phyloP scores from a whole-genome alignment of 2,888 invertebrate genomes.

The Drosophila meridionalis region DNA sequence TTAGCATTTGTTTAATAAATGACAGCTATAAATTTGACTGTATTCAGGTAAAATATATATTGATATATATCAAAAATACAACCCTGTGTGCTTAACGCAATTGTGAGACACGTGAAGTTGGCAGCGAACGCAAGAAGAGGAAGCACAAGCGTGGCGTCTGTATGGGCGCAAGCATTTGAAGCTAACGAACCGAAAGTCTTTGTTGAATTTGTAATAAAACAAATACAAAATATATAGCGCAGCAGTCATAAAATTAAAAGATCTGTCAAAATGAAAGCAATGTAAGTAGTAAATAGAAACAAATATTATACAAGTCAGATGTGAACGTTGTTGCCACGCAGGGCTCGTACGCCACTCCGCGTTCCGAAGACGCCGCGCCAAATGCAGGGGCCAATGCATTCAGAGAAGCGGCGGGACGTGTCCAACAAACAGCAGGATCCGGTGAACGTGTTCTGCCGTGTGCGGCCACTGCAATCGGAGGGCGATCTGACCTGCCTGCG shows the following conservation, averaged over 20 bases:
- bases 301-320: background rate
- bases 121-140: slow-evolving; percentile 30
- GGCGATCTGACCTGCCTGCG: slow-evolving; percentile 89
- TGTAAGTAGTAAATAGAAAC: slow-evolving; percentile 50
- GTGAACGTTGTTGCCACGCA: slow-evolving; percentile 27
- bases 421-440: slow-evolving; percentile 87
- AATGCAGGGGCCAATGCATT: slow-evolving; percentile 28
- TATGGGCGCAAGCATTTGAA: slow-evolving; percentile 72
- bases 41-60: background rate
- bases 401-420: slow-evolving; percentile 56
- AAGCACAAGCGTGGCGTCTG: slow-evolving; percentile 68
- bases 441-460: slow-evolving; percentile 94
- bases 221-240: background rate
- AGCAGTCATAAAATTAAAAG: slow-evolving; percentile 9
- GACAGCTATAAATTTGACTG: background rate
- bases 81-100: slow-evolving; percentile 10
- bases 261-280: slow-evolving; percentile 61
- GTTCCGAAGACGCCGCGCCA: slow-evolving; percentile 64
- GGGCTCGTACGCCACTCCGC: slow-evolving; percentile 80
- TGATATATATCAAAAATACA: slow-evolving; percentile 3
- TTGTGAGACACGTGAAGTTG: slow-evolving; percentile 30
- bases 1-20: background rate
- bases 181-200: slow-evolving; percentile 50
- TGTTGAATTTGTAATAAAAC: background rate
- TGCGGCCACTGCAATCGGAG: slow-evolving; percentile 91